These are phyloP conservation scores for Manis javanica DNA, from an alignment of 2,797 vertebrate genomes.

Conservation along the genomic window DNA sequence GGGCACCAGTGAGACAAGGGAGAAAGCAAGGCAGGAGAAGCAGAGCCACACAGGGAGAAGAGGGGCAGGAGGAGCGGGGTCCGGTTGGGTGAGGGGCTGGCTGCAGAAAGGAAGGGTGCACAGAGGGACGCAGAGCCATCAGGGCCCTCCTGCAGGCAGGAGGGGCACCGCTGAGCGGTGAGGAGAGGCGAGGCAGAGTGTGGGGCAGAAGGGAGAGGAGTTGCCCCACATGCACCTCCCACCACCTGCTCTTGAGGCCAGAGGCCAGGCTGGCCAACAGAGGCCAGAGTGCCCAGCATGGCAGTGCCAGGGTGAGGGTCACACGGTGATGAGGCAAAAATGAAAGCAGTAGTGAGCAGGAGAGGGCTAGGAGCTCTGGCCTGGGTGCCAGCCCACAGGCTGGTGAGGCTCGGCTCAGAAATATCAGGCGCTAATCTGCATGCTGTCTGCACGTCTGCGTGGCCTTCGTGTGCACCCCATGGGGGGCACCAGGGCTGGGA, in stretches of 20 bases:
- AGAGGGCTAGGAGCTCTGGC: neutral
- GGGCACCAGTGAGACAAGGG: neutral
- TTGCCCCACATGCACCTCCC: neutral
- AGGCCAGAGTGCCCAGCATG: neutral
- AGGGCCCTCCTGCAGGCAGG: neutral
- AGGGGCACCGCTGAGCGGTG: neutral
- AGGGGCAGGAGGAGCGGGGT: neutral
- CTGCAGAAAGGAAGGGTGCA: neutral
- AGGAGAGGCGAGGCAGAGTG: neutral
- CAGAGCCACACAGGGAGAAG: neutral
- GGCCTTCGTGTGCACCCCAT: neutral
- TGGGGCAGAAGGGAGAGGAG: neutral
- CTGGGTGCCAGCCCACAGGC: neutral
- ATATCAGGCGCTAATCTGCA: slow-evolving; percentile 58
- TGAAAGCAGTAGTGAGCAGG: neutral
- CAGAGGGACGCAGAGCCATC: too few species aligned
- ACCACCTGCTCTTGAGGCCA: neutral
- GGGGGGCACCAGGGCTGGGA: neutral
- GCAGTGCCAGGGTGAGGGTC: slow-evolving; percentile 9
- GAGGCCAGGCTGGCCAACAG: neutral
- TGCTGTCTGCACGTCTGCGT: slow-evolving; percentile 67
- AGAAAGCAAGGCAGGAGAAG: neutral
- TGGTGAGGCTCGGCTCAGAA: slow-evolving; percentile 52
- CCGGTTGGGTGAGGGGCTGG: neutral
- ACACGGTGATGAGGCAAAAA: slow-evolving; percentile 62